Evolutionary conservation across 2,113 vertebrate species (phyloP), one percentile per base, ranked within the genome.

Genomic region (Diphyllodes magnificus): DNA sequence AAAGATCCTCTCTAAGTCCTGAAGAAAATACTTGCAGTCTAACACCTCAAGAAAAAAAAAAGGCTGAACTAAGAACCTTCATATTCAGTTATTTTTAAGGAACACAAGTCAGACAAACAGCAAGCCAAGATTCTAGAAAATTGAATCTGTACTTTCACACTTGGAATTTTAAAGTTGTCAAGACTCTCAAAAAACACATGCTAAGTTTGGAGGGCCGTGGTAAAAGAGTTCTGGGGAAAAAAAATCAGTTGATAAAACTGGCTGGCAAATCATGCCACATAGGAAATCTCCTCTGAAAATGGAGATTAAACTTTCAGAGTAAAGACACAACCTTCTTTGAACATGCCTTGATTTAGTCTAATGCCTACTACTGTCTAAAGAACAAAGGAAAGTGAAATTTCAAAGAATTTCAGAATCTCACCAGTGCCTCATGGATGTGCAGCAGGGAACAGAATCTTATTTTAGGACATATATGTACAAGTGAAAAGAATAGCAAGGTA

Each of bases 81-180:
- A 60, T 66, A 87, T 87, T 86, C 66, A 79, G 75, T 80, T 94
- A 90, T 91, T 96, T 90, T 88, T 88, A 88, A 31, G 39, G 70
- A 94, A 90, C 59, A 76, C 66, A 68, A 95, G 47, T 78, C 81
- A 91, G 92, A 94, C 45, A 93, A 96, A 89, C n/a, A 79, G 88
- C 1, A 24, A 95, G 90, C 72, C 84, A 82, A 93, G 59, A 19
- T 93, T 90, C 86, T 42, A 93, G 59, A 82, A 92, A 72, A 90
- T 10, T 37, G 71, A 93, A 86, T 88, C 75, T 82, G 47, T 90
- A 82, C 88, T 94, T 93, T 94, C 92, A 88, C 71, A 80, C 88
- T 88, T 65, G 31, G 71, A 95, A 94, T 92, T 88, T 82, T 45
- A 45, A 86, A 92, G 54, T 80, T 95, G 75, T 59, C 75, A 88